Conservation (phyloP, 53 echinoderm and acorn worm species). For the Glandiceps talaboti region DNA sequence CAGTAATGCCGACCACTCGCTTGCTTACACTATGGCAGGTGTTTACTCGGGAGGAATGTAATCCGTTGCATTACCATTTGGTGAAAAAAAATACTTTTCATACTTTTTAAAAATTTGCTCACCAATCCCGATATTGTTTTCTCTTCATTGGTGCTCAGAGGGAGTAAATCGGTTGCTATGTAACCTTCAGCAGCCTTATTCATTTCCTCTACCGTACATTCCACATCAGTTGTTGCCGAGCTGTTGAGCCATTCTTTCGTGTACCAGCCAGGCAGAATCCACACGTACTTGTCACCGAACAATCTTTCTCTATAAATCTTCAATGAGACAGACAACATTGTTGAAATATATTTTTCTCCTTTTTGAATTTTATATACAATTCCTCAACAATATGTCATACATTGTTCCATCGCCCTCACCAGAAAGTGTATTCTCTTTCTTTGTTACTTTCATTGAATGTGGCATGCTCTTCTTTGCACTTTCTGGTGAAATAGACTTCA, state of each 20-base stretch:
- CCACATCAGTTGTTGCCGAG: slow-evolving; percentile 5
- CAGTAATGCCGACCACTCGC: too few species aligned
- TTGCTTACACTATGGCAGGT: too few species aligned
- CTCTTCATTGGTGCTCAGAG: slow-evolving; percentile 59
- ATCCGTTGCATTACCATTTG: too few species aligned
- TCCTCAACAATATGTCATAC: too few species aligned
- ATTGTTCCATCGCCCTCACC: too few species aligned
- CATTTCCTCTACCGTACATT: slow-evolving; percentile 39
- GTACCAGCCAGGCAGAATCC: slow-evolving; percentile 85
- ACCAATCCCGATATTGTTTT: slow-evolving; percentile 71
- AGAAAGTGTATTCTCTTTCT: too few species aligned
- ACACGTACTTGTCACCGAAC: slow-evolving; percentile 68
- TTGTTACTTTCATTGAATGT: neutral
- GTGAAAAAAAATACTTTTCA: too few species aligned
- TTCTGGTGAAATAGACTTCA: neutral
- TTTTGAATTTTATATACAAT: too few species aligned
- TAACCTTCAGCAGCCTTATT: slow-evolving; percentile 40
- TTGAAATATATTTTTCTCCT: too few species aligned
- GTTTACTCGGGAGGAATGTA: too few species aligned
- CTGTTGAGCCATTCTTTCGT: slow-evolving; percentile 46
- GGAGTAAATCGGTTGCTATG: slow-evolving; percentile 76
- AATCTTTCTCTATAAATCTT: slow-evolving; percentile 60
- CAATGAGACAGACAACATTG: neutral
- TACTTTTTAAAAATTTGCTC: too few species aligned
- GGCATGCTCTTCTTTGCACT: neutral